A percentile compares a stretch with the other conserved stretches of the same genome.
These are phyloP conservation scores for Acridotheres tristis DNA, from an alignment of 2,797 vertebrate species.

Conservation along the genomic window DNA sequence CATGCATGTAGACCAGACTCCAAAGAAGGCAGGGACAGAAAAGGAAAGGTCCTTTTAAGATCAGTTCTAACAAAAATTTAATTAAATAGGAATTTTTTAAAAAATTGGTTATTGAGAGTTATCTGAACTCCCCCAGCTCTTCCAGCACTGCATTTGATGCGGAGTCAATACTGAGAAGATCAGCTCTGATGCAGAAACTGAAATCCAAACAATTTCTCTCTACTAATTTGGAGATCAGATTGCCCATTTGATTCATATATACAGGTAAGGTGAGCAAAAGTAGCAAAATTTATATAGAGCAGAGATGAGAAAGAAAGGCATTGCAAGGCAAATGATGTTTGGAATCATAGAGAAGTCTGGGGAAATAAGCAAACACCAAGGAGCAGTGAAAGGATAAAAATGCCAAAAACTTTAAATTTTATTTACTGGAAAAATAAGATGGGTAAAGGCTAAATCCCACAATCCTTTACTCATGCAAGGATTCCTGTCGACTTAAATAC, in stretches of 20 bases:
- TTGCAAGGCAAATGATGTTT: background rate
- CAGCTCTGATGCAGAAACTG: background rate
- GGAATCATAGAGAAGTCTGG: background rate
- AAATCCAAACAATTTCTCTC: background rate
- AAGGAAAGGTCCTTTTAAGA: background rate
- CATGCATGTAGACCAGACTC: background rate
- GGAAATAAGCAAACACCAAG: background rate
- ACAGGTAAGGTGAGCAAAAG: background rate
- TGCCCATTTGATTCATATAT: background rate
- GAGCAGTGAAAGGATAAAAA: background rate
- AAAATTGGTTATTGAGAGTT: background rate
- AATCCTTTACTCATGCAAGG: constrained; percentile 33
- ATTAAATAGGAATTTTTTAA: background rate
- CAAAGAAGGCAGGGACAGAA: background rate
- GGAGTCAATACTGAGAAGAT: background rate
- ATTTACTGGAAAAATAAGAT: constrained; percentile 35
- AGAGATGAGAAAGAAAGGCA: background rate
- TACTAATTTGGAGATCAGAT: background rate
- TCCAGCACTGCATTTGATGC: background rate
- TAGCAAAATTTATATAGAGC: background rate
- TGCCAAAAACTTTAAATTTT: background rate
- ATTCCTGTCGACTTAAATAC: constrained; percentile 44
- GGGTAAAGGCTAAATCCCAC: constrained; percentile 22
- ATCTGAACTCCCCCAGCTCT: background rate
- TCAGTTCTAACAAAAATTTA: background rate